Evolutionary conservation across 1,140 invertebrate species (phyloP).

Genomic region (Polypedilum vanderplanki): DNA sequence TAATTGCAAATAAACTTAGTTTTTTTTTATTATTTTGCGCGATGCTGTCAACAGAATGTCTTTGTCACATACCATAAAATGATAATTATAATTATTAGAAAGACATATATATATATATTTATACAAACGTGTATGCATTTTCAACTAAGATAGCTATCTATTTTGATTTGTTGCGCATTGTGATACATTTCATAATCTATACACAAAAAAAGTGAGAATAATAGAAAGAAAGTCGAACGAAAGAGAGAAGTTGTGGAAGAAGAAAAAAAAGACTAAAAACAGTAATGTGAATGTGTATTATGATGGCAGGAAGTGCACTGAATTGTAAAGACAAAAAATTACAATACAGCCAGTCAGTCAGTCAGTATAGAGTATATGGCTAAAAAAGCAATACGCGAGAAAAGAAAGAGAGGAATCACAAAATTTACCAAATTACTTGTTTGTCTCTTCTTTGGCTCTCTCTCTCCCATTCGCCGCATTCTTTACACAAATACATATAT

Average conservation of each 20-base stretch:
- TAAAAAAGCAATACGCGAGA: background rate
- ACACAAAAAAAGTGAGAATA: background rate
- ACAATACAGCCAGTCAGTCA: background rate
- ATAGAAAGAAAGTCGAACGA: background rate
- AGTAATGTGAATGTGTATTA: constrained; percentile 3
- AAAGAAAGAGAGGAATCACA: background rate
- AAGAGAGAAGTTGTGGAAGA: background rate
- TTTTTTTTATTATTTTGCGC: background rate
- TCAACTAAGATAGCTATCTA: background rate
- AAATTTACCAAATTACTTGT: constrained; percentile 24
- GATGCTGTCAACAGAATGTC: constrained; percentile 4
- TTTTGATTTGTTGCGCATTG: background rate
- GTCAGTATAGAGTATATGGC: too few relatives aligned
- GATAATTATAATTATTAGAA: constrained; percentile 9
- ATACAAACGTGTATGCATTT: background rate
- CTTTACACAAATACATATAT: background rate
- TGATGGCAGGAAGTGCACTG: constrained; percentile 26
- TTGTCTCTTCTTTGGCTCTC: background rate
- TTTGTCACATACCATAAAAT: background rate
- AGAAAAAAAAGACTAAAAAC: background rate
- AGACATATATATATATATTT: too few relatives aligned
- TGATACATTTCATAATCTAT: constrained; percentile 23
- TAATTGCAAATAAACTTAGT: background rate
- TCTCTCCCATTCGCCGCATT: background rate
- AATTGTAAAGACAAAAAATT: constrained; percentile 26